Evolutionary conservation across 2,888 invertebrate genomes (phyloP).

Genomic region (Diarsia mendica): DNA sequence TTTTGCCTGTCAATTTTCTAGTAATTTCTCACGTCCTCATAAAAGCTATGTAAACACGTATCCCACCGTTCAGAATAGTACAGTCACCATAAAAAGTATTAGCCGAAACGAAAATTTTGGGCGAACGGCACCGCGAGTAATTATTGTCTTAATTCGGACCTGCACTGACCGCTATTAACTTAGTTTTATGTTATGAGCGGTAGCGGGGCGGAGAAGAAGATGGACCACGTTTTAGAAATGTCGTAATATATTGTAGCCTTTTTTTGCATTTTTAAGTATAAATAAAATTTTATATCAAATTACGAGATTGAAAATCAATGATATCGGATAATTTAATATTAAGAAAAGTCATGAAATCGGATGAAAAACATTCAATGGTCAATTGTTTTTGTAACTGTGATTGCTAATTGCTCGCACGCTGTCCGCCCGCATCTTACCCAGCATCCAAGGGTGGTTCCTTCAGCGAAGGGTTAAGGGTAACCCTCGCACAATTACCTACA

Average conservation of each 20-base stretch:
- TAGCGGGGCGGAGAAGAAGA: constrained; percentile 67
- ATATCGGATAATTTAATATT: not conserved
- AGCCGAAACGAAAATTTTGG: constrained; percentile 84
- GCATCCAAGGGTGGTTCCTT: constrained; percentile 76
- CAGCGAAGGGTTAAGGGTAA: constrained; percentile 84
- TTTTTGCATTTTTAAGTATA: not conserved
- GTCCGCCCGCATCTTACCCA: constrained; percentile 62
- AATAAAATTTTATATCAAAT: not conserved
- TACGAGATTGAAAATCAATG: not conserved
- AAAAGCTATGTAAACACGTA: constrained; percentile 72
- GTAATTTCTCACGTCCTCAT: constrained; percentile 48
- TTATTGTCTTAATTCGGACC: constrained; percentile 89
- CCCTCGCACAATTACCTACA: constrained; percentile 88
- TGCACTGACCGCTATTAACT: constrained; percentile 84
- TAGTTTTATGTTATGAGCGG: constrained; percentile 64
- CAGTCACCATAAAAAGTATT: constrained; percentile 84
- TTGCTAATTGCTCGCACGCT: constrained; percentile 38
- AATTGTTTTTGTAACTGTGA: no score
- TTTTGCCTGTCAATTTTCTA: constrained; percentile 21
- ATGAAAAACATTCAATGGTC: not conserved
- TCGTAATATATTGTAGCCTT: not conserved
- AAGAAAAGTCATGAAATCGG: not conserved
- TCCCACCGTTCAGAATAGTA: constrained; percentile 72
- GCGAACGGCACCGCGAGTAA: constrained; percentile 80
- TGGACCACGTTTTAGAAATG: not conserved